Evolutionary conservation across 2,888 invertebrate species (phyloP).

Genomic region (Macaria notata): DNA sequence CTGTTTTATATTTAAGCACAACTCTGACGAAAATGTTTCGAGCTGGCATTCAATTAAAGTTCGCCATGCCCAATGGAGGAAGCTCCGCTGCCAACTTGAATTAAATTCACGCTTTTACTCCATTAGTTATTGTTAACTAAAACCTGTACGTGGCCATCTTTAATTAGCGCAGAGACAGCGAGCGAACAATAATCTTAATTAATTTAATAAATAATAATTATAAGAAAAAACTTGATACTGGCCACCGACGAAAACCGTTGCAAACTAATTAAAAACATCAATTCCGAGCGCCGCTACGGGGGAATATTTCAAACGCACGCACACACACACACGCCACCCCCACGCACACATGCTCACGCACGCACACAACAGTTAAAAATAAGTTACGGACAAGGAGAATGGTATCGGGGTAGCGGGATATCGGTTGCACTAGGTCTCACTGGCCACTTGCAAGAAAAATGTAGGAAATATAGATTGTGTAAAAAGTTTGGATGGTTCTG

Average conservation of each 20-base stretch:
- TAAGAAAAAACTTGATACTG: slow-evolving; percentile 51
- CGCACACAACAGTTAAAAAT: slow-evolving; percentile 76
- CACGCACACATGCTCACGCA: slow-evolving; percentile 28
- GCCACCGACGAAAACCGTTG: slow-evolving; percentile 75
- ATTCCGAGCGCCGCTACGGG: slow-evolving; percentile 72
- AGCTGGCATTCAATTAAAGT: slow-evolving; percentile 60
- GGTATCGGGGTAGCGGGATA: slow-evolving; percentile 49
- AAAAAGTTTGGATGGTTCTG: too few relatives aligned
- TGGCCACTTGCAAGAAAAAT: slow-evolving; percentile 9
- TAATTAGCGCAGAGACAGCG: too few relatives aligned
- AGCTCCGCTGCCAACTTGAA: not conserved
- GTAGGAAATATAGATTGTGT: not conserved
- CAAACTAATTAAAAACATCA: slow-evolving; percentile 82
- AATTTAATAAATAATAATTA: slow-evolving; percentile 59
- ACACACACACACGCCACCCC: slow-evolving; percentile 48
- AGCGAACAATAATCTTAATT: slow-evolving; percentile 36
- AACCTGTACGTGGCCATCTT: too few relatives aligned
- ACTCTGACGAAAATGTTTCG: slow-evolving; percentile 64
- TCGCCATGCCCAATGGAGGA: slow-evolving; percentile 27
- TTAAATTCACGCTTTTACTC: not conserved
- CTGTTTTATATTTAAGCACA: slow-evolving; percentile 65
- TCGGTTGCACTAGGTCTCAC: slow-evolving; percentile 31
- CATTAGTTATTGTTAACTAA: too few relatives aligned
- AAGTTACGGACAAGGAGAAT: slow-evolving; percentile 76
- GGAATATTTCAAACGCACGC: slow-evolving; percentile 77